Evolutionary conservation across 2,888 invertebrate genomes (phyloP), one percentile per base, ranked within the genome.

Genomic region (Dendrolimus pini): DNA sequence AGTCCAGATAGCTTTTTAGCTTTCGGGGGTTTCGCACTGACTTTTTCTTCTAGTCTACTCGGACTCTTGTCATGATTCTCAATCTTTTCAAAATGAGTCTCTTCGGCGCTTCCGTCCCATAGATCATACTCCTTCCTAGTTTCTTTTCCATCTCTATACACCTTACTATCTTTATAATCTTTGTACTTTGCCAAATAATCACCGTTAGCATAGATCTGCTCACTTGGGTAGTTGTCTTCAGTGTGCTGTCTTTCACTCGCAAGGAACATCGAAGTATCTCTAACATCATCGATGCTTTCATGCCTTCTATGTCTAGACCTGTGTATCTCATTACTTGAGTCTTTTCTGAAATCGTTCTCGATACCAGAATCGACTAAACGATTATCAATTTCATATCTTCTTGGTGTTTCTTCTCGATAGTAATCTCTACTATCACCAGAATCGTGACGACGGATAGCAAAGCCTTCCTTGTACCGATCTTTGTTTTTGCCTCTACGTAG

Each of bases 321-420:
- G 58, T 86, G 80, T 14, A 93, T 77, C 60, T 93, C 93, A 14
- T 92, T 92, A 67, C 91, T 93, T 0, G 95, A 94, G 69, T 95
- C 95, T 63, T 95, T 92, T 57, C 95, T 92, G 70, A 95, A 95
- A 78, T 96, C 96, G 66, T 96, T 95, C 73, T 96, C 96, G 63
- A 96, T 96, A 0, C 96, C 96, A 0, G 96, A 96, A 83, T 96
- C 96, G 2, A 93, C 94, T 57, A 94, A 86, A 58, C 93, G 91
- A 70, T 93, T 94, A 66, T 93, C 93, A 61, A 88, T 87, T 55
- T 91, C 91, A 58, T 82, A 85, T 59, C 91, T 77, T 57, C 88
- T 83, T 1, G 91, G 90, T 9, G 90, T 78, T 58, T 88, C 82
- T 58, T 85, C 84, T 41, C 86, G 67, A 60, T 90, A 89, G 59